Conservation (phyloP, 2,888 invertebrate genomes). For the Drosophila cognata region DNA sequence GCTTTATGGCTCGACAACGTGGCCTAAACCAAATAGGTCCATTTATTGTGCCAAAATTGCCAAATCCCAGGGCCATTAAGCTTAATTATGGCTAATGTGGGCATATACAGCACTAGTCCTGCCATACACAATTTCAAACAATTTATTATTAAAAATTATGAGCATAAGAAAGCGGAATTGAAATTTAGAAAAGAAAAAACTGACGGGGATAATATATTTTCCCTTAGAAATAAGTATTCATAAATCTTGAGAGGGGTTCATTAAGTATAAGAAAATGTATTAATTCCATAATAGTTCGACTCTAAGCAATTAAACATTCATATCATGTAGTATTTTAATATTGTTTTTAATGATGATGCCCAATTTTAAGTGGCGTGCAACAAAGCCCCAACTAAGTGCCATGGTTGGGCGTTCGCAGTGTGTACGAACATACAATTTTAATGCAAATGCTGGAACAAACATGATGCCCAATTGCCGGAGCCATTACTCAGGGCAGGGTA, state of each 20-base stretch:
- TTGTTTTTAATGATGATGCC: background rate
- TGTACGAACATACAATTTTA: slow-evolving; percentile 63
- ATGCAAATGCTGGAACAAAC: slow-evolving; percentile 57
- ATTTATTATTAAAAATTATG: slow-evolving; percentile 1
- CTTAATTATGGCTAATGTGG: slow-evolving; percentile 71
- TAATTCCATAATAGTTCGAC: background rate
- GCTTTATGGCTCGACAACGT: slow-evolving; percentile 68
- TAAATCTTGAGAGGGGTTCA: background rate
- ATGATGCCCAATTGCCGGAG: slow-evolving; percentile 51
- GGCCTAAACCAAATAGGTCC: slow-evolving; percentile 43
- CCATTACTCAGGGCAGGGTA: slow-evolving; percentile 53
- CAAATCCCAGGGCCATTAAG: slow-evolving; percentile 77
- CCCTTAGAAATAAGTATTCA: background rate
- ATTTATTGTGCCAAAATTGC: slow-evolving; percentile 76
- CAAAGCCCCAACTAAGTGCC: background rate
- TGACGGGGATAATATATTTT: background rate
- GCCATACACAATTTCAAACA: slow-evolving; percentile 9
- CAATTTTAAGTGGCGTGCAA: background rate
- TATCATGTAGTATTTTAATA: background rate
- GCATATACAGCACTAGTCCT: slow-evolving; percentile 5
- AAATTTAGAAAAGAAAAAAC: background rate
- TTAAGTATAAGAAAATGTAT: background rate
- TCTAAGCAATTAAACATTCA: background rate
- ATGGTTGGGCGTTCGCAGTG: background rate
- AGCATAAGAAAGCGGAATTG: slow-evolving; percentile 1